Percentiles rank a stretch among this genome's conserved stretches.
Evolutionary conservation across 2,797 vertebrate genomes (phyloP).

Genomic region (Siniperca scherzeri): DNA sequence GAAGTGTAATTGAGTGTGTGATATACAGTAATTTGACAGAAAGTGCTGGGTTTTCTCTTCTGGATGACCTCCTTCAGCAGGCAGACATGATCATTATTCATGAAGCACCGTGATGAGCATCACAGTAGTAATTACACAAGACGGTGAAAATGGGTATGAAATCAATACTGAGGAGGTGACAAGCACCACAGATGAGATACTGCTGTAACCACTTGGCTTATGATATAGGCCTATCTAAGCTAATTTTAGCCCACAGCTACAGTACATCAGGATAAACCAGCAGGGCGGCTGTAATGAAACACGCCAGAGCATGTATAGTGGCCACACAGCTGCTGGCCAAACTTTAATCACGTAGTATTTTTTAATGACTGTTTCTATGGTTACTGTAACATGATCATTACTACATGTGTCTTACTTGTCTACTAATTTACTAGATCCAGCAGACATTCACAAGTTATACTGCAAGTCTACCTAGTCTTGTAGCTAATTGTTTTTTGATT

Average conservation of each 20-base stretch:
- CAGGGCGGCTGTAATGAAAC: slow-evolving; percentile 3
- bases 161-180: slow-evolving; percentile 37
- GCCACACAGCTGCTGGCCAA: background rate
- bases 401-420: background rate
- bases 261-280: slow-evolving; percentile 1
- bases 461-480: background rate
- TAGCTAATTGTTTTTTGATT: background rate
- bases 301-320: background rate
- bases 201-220: background rate
- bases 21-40: slow-evolving; percentile 11
- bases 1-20: slow-evolving; percentile 24
- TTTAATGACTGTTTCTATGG: slow-evolving; percentile 2
- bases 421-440: background rate
- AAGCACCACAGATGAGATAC: background rate
- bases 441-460: background rate
- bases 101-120: background rate
- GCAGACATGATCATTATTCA: slow-evolving; percentile 22
- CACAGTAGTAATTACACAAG: slow-evolving; percentile 17
- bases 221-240: slow-evolving; percentile 13
- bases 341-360: background rate
- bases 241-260: slow-evolving; percentile 35
- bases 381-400: background rate
- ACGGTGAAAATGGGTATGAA: slow-evolving; percentile 5
- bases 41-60: background rate
- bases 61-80: background rate